Evolutionary conservation across 2,888 invertebrate species (phyloP).

Genomic region (Caenorhabditis wallacei): DNA sequence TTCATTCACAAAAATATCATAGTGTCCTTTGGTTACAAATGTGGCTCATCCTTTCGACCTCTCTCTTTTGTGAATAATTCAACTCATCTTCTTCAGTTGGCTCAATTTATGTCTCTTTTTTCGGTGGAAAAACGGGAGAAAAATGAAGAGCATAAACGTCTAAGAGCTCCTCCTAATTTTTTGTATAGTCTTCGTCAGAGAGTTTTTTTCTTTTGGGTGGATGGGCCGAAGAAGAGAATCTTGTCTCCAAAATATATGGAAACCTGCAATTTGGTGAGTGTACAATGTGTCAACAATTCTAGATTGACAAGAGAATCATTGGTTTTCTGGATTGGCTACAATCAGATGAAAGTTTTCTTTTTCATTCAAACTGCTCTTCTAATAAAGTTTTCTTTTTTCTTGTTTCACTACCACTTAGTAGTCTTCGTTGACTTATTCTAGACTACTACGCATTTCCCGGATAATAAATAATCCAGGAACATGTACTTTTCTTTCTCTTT

Average conservation of each 20-base stretch:
- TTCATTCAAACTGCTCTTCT: background rate
- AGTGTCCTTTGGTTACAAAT: conserved; percentile 58
- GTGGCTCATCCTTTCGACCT: conserved; percentile 34
- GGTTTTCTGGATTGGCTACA: background rate
- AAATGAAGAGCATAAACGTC: conserved; percentile 8
- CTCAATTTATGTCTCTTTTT: conserved; percentile 47
- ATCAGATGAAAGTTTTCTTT: background rate
- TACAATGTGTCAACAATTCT: conserved; percentile 29
- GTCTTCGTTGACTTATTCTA: background rate
- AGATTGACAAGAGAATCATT: conserved; percentile 30
- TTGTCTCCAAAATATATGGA: conserved; percentile 4
- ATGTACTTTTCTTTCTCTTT: conserved; percentile 47
- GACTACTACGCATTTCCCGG: conserved; percentile 28
- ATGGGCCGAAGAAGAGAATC: background rate
- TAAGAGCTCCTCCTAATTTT: conserved; percentile 21
- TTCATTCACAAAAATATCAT: conserved; percentile 41
- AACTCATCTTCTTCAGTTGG: conserved; percentile 26
- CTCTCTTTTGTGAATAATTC: conserved; percentile 40
- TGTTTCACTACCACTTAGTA: background rate
- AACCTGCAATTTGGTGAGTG: conserved; percentile 33
- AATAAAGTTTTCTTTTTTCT: background rate
- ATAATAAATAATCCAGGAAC: conserved; percentile 49
- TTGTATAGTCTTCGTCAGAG: conserved; percentile 24
- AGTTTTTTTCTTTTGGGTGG: conserved; percentile 3
- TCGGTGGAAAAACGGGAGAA: conserved; percentile 5